Percentiles rank a stretch among this genome's conserved stretches.
Evolutionary conservation across 2,113 vertebrate species (phyloP).

Genomic region (Parus major): DNA sequence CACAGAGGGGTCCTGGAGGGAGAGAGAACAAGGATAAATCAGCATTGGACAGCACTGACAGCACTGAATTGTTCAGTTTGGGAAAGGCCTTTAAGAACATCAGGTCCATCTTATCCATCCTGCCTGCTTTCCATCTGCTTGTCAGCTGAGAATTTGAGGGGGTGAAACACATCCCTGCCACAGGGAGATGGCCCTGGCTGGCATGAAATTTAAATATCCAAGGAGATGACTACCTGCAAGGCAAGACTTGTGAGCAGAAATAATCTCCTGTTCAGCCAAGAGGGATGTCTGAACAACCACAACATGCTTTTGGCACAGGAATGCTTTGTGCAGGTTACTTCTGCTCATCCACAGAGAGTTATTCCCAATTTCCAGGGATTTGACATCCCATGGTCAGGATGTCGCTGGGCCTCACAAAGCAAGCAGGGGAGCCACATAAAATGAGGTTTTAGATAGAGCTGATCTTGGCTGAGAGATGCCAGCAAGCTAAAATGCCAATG

Average conservation of each 20-base stretch:
- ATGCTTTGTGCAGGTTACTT: neutral
- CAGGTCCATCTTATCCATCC: neutral
- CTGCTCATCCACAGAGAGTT: accelerated
- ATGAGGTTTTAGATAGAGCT: neutral
- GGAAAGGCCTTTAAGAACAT: neutral
- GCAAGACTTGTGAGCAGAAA: neutral
- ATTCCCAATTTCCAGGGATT: neutral
- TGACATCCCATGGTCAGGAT: neutral
- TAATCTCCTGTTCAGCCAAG: neutral
- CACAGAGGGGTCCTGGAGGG: slow-evolving; percentile 88
- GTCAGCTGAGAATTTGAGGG: neutral
- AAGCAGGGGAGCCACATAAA: neutral
- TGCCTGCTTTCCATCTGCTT: neutral
- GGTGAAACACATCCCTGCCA: neutral
- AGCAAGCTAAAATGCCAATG: neutral
- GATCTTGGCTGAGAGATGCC: neutral
- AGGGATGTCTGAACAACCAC: neutral
- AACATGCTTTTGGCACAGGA: neutral
- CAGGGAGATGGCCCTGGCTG: too few relatives aligned
- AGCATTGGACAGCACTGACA: accelerated
- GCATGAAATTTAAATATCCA: neutral
- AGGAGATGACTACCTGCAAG: neutral
- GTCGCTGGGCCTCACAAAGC: neutral
- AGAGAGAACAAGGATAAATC: neutral
- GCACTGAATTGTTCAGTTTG: neutral